Evolutionary conservation across 2,113 vertebrate genomes (phyloP).

Genomic region (Neodon shergylaensis): DNA sequence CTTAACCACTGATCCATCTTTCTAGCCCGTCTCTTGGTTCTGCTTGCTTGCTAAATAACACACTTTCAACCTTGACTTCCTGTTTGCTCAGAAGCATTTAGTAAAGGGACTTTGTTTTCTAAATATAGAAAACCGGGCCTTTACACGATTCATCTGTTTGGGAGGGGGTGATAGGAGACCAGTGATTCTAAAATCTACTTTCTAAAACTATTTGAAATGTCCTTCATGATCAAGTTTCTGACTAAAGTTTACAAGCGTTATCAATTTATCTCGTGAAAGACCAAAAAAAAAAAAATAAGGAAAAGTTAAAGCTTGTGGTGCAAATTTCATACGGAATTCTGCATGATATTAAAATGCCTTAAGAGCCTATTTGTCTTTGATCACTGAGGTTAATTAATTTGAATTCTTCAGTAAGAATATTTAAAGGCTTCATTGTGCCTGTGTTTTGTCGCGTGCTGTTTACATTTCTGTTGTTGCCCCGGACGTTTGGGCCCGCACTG

Average conservation of each 20-base stretch:
- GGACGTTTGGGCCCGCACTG: not conserved
- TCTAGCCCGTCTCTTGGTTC: not conserved
- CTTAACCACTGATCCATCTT: too few relatives aligned
- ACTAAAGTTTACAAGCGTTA: not conserved
- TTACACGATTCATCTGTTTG: not conserved
- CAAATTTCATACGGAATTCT: not conserved
- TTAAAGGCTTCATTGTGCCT: not conserved
- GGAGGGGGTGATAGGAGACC: not conserved
- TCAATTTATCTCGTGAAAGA: not conserved
- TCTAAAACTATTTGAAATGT: not conserved
- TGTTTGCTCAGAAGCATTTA: not conserved
- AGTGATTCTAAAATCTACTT: not conserved
- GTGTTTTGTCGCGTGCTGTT: not conserved
- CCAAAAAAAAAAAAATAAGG: not conserved
- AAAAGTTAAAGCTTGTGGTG: not conserved
- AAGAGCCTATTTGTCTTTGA: not conserved
- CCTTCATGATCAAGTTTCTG: not conserved
- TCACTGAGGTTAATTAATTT: not conserved
- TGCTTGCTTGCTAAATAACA: not conserved
- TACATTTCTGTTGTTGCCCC: conserved; percentile 4
- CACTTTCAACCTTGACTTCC: not conserved
- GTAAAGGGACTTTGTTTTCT: not conserved
- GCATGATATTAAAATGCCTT: not conserved
- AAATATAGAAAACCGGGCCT: not conserved
- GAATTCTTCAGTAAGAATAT: not conserved